phyloP scores from a whole-genome alignment of 2,888 invertebrate species.

The Proisotoma minuta region DNA sequence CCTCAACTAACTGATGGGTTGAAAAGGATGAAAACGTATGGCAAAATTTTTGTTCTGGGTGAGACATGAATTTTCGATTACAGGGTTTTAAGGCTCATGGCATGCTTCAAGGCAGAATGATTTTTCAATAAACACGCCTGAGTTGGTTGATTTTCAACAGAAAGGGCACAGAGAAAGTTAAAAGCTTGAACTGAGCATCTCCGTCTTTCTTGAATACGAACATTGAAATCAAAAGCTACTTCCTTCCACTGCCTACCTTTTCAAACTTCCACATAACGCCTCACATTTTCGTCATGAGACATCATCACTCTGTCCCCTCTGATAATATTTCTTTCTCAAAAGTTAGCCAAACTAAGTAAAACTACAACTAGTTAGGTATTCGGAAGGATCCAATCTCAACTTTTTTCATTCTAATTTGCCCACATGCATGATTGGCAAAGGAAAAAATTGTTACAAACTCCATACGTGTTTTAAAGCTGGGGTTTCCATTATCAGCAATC shows the following conservation, averaged over 20 bases:
- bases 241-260: background rate
- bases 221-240: slow-evolving; percentile 19
- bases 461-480: background rate
- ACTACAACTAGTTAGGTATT: too few relatives aligned
- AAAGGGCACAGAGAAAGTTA: slow-evolving; percentile 46
- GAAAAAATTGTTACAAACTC: background rate
- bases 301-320: slow-evolving; percentile 5
- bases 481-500: background rate
- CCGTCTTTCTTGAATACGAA: slow-evolving; percentile 8
- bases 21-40: slow-evolving; percentile 44
- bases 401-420: too few relatives aligned
- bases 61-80: slow-evolving; percentile 48
- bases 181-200: slow-evolving; percentile 41
- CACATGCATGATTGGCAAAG: too few relatives aligned
- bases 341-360: too few relatives aligned
- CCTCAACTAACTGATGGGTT: slow-evolving; percentile 17
- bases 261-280: background rate
- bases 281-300: background rate
- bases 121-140: slow-evolving; percentile 48
- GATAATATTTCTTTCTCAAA: slow-evolving; percentile 3
- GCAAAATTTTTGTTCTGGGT: slow-evolving; percentile 48
- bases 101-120: slow-evolving; percentile 48
- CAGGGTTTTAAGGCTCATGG: slow-evolving; percentile 47
- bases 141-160: slow-evolving; percentile 47
- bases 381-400: too few relatives aligned